These are phyloP conservation scores for Eulemur rubriventer DNA, from an alignment of 2,797 vertebrate genomes.

Conservation along the genomic window DNA sequence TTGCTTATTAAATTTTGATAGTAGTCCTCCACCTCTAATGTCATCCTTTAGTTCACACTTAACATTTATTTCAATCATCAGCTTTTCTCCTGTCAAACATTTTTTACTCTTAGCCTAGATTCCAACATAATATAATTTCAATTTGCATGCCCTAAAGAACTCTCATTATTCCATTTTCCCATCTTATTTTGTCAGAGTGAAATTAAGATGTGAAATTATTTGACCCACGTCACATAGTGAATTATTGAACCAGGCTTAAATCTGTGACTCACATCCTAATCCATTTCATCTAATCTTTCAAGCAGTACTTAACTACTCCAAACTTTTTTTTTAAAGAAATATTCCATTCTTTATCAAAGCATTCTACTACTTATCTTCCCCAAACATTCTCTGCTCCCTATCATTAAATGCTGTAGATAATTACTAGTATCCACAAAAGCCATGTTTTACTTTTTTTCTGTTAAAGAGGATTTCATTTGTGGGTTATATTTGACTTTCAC, in stretches of 20 bases:
- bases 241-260: neutral
- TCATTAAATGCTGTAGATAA: neutral
- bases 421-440: neutral
- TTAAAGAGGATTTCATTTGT: neutral
- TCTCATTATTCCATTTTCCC: neutral
- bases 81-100: neutral
- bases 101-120: neutral
- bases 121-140: neutral
- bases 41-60: neutral
- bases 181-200: neutral
- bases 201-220: neutral
- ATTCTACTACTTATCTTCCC: neutral
- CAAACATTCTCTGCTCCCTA: neutral
- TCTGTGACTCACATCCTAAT: neutral
- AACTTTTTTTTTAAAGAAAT: neutral
- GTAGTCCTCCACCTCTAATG: neutral
- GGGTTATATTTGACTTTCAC: constrained; percentile 3
- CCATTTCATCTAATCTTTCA: neutral
- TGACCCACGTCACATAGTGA: neutral
- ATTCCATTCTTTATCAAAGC: neutral
- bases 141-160: neutral
- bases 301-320: neutral
- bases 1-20: neutral
- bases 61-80: neutral
- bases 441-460: neutral